phyloP scores from a whole-genome alignment of 2,888 invertebrate species.

The Polyommatus icarus region DNA sequence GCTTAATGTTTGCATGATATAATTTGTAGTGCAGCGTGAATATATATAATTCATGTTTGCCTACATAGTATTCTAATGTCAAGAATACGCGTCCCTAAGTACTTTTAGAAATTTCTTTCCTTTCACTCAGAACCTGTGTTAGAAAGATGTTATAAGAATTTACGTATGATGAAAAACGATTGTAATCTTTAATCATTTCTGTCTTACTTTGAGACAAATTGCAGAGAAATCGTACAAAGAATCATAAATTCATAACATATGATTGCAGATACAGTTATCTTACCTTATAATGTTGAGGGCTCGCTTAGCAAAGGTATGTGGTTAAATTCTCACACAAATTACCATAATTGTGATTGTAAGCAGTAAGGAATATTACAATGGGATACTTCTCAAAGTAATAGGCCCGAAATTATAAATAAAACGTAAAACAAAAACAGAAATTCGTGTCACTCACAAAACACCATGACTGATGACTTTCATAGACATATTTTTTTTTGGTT shows the following conservation, averaged over 20 bases:
- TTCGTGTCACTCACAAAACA: conserved; percentile 6
- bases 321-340: conserved; percentile 4
- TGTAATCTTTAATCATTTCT: background rate
- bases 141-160: background rate
- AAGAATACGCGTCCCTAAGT: background rate
- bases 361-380: background rate
- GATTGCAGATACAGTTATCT: background rate
- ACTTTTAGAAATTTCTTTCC: background rate
- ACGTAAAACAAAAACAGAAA: conserved; percentile 6
- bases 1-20: background rate
- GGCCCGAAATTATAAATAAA: background rate
- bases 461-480: background rate
- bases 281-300: background rate
- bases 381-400: background rate
- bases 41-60: background rate
- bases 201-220: background rate
- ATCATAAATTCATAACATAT: background rate
- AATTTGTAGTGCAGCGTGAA: background rate
- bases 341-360: conserved; percentile 3
- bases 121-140: conserved; percentile 6
- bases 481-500: conserved; percentile 9
- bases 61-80: background rate
- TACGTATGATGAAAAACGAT: background rate
- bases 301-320: background rate
- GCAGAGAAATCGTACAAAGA: background rate